phyloP scores from a whole-genome alignment of 2,888 invertebrate species.

The Cetonia aurata region DNA sequence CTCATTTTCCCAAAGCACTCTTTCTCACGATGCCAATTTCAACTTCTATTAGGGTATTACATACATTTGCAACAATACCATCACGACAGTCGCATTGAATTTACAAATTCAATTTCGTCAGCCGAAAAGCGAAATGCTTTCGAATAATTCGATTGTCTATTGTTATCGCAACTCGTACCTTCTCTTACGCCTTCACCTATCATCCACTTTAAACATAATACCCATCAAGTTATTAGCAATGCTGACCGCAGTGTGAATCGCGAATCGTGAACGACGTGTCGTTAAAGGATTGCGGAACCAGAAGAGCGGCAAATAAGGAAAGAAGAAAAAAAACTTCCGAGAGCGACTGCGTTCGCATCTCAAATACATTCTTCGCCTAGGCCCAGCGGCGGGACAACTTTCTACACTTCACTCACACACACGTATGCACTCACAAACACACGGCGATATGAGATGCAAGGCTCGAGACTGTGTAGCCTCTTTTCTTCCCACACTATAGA shows the following conservation, averaged over 20 bases:
- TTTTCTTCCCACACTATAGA: constrained; percentile 43
- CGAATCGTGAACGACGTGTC: constrained; percentile 4
- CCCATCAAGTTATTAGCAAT: constrained; percentile 6
- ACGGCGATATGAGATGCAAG: background rate
- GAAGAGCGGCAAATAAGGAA: constrained; percentile 6
- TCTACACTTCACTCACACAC: constrained; percentile 36
- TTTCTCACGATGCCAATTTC: constrained; percentile 17
- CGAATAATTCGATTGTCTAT: constrained; percentile 28
- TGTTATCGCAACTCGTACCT: constrained; percentile 2
- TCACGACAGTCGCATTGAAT: constrained; percentile 1
- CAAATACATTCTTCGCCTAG: constrained; percentile 48
- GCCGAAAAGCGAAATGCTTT: constrained; percentile 27
- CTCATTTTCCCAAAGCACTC: background rate
- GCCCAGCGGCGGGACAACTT: constrained; percentile 46
- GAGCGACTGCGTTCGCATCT: constrained; percentile 43
- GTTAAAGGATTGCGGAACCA: constrained; percentile 22
- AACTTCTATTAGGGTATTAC: background rate
- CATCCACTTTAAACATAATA: background rate
- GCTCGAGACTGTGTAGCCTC: constrained; percentile 19
- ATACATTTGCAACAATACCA: constrained; percentile 6
- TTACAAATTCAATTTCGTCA: constrained; percentile 27
- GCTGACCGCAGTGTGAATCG: background rate
- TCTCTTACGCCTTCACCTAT: constrained; percentile 1
- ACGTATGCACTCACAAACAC: constrained; percentile 9
- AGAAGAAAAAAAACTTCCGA: constrained; percentile 25